Conservation (phyloP, 1,140 invertebrate species). For the Coelopa frigida region DNA sequence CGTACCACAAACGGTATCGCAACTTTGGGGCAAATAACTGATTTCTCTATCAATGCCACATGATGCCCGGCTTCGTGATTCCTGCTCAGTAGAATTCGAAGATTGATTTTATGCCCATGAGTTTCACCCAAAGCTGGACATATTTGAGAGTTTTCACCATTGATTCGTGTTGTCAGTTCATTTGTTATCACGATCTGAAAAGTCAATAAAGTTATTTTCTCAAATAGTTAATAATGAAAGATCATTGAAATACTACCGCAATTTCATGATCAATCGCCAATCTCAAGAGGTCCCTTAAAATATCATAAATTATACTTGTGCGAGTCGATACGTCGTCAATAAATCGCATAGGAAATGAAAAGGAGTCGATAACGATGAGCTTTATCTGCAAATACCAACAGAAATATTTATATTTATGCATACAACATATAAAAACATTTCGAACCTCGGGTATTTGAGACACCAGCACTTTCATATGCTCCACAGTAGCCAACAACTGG, state of each 20-base stretch:
- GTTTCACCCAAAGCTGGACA: constrained; percentile 46
- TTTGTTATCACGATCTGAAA: constrained; percentile 50
- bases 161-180: constrained; percentile 49
- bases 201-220: constrained; percentile 6
- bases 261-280: constrained; percentile 22
- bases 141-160: constrained; percentile 36
- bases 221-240: neutral
- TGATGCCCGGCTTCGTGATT: constrained; percentile 3
- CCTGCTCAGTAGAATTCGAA: constrained; percentile 13
- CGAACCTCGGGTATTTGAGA: neutral
- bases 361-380: constrained; percentile 31
- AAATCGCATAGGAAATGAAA: constrained; percentile 22
- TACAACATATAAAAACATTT: neutral
- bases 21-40: constrained; percentile 1
- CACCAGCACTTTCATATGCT: constrained; percentile 9
- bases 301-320: constrained; percentile 19
- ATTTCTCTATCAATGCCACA: constrained; percentile 14
- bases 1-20: constrained; percentile 13
- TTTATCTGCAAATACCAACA: constrained; percentile 19
- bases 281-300: constrained; percentile 21
- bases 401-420: too few relatives aligned
- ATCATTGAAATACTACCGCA: constrained; percentile 19
- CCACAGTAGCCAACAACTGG: constrained; percentile 20
- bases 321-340: constrained; percentile 19
- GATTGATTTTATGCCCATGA: constrained; percentile 46